These are phyloP conservation scores for Patiria pectinifera DNA, from an alignment of 53 echinoderm and acorn worm species.

Conservation along the genomic window DNA sequence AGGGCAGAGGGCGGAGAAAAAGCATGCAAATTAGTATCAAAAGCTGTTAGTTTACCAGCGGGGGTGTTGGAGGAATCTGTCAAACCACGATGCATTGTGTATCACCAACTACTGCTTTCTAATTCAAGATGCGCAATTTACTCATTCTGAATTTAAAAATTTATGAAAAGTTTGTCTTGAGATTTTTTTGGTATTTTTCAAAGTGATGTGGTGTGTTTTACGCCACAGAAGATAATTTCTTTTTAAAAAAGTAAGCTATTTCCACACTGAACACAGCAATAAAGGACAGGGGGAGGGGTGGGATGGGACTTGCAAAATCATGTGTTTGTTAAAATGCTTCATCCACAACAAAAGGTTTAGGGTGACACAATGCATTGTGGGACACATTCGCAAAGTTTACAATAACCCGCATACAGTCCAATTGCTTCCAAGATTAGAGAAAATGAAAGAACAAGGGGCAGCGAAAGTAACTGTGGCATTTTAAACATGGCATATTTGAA, in stretches of 20 bases:
- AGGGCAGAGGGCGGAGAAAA: not conserved
- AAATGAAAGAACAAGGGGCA: not conserved
- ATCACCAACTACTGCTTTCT: not conserved
- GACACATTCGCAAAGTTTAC: not conserved
- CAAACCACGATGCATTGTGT: conserved; percentile 39
- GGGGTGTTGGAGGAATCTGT: not conserved
- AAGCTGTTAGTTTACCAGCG: conserved; percentile 34
- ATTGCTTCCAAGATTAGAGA: not conserved
- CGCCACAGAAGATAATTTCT: no score
- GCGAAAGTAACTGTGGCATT: conserved; percentile 39
- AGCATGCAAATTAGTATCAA: conserved; percentile 40
- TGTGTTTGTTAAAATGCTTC: not conserved
- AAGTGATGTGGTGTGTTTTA: no score
- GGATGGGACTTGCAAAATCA: not conserved
- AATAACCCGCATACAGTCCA: not conserved
- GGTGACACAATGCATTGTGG: conserved; percentile 56
- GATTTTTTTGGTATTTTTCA: no score
- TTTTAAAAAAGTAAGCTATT: no score
- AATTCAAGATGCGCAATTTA: not conserved
- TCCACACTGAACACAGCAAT: no score
- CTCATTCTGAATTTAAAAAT: no score
- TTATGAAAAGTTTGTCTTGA: no score
- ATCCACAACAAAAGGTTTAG: not conserved
- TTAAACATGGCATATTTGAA: conserved; percentile 38
- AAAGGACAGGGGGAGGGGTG: not conserved